A percentile compares a stretch with the other conserved stretches of the same genome.
phyloP scores from a whole-genome alignment of 1,140 invertebrate genomes.

The Nomia melanderi region DNA sequence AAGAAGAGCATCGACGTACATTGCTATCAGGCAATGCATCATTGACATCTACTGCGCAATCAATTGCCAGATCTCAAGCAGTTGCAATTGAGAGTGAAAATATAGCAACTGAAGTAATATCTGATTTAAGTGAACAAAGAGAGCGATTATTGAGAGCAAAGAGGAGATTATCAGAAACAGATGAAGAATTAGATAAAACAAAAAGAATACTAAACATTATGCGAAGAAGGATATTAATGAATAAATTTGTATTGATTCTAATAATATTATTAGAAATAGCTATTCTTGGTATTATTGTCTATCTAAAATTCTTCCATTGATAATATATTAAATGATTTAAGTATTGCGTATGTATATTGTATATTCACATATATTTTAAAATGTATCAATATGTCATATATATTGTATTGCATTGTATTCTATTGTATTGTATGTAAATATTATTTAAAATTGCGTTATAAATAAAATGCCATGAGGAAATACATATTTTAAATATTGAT shows the following conservation, averaged over 20 bases:
- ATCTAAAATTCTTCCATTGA: slow-evolving; percentile 82
- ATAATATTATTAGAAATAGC: slow-evolving; percentile 85
- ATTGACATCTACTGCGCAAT: slow-evolving; percentile 85
- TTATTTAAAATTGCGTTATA: neutral
- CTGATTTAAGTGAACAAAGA: slow-evolving; percentile 84
- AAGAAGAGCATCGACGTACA: slow-evolving; percentile 80
- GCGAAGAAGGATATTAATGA: slow-evolving; percentile 84
- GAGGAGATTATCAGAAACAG: slow-evolving; percentile 83
- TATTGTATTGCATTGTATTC: no score
- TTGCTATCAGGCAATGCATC: slow-evolving; percentile 82
- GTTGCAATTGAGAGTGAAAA: slow-evolving; percentile 90
- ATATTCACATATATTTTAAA: neutral
- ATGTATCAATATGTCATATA: neutral
- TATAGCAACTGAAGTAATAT: slow-evolving; percentile 88
- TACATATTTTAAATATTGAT: neutral
- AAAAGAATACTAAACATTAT: slow-evolving; percentile 84
- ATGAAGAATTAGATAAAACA: slow-evolving; percentile 83
- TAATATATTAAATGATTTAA: slow-evolving; percentile 36
- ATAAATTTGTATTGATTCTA: slow-evolving; percentile 85
- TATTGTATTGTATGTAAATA: neutral
- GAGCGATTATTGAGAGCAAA: slow-evolving; percentile 84
- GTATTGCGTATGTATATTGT: neutral
- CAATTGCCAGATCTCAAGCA: slow-evolving; percentile 86
- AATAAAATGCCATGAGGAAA: slow-evolving; percentile 3
- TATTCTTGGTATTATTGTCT: slow-evolving; percentile 83